Conservation (phyloP, 2,113 vertebrate species). For the Poeciliopsis prolifica region DNA sequence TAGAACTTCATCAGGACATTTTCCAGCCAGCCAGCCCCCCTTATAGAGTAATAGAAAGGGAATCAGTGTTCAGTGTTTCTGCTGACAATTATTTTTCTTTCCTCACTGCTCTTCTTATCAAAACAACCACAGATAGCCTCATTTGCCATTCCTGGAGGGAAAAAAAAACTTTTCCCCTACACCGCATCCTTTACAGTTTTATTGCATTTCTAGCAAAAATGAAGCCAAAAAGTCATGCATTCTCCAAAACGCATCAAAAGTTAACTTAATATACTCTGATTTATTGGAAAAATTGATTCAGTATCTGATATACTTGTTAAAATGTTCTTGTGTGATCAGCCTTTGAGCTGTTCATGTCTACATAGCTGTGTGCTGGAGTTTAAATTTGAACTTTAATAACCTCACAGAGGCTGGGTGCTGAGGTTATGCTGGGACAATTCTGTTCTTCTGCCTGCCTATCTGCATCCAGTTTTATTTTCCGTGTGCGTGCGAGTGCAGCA, state of each 20-base stretch:
- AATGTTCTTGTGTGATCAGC: not conserved
- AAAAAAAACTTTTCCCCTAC: not conserved
- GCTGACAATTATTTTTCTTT: not conserved
- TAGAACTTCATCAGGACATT: not conserved
- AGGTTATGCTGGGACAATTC: constrained; percentile 66
- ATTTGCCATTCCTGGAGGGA: not conserved
- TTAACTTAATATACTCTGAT: not conserved
- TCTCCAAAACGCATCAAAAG: not conserved
- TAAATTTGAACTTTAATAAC: constrained; percentile 68
- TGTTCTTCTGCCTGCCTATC: constrained; percentile 11
- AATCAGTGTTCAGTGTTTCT: not conserved
- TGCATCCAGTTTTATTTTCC: not conserved
- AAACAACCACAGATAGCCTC: not conserved
- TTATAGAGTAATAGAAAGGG: not conserved
- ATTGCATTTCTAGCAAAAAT: too few species aligned
- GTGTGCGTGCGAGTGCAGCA: constrained; percentile 7
- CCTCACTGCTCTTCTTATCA: not conserved
- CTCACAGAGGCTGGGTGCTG: constrained; percentile 9
- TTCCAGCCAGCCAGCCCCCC: not conserved
- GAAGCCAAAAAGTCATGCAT: not conserved
- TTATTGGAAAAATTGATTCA: not conserved
- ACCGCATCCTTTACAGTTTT: not conserved
- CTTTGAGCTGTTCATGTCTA: constrained; percentile 3
- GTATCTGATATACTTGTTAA: constrained; percentile 3
- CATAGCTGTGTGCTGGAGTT: constrained; percentile 19